Percentiles rank a stretch among this genome's conserved stretches.
Evolutionary conservation across 2,888 invertebrate genomes (phyloP).

Genomic region (Arrhopalites spinosus): DNA sequence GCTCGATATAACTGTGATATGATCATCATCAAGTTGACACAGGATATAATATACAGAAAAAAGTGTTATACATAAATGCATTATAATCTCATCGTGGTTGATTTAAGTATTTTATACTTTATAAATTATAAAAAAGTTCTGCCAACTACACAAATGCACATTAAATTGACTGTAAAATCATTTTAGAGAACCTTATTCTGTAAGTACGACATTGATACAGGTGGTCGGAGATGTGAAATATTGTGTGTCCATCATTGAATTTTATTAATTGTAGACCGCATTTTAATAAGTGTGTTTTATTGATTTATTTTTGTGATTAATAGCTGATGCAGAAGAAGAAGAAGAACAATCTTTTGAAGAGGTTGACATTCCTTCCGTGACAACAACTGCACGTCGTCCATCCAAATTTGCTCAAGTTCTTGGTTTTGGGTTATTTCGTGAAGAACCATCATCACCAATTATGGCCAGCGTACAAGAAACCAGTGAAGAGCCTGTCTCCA

Average conservation of each 20-base stretch:
- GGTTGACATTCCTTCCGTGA: neutral
- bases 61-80: no score
- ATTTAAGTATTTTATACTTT: neutral
- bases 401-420: constrained; percentile 54
- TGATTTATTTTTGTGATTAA: constrained; percentile 1
- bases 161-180: neutral
- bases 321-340: neutral
- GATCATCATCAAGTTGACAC: neutral
- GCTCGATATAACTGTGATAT: no score
- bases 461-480: constrained; percentile 59
- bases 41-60: no score
- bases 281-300: no score
- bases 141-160: constrained; percentile 26
- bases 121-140: neutral
- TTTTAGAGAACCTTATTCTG: neutral
- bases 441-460: constrained; percentile 40
- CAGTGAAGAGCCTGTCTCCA: constrained; percentile 60
- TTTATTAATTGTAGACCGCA: neutral
- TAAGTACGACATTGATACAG: neutral
- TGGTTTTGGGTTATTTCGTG: constrained; percentile 39
- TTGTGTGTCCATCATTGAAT: neutral
- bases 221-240: neutral
- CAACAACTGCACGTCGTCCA: constrained; percentile 14
- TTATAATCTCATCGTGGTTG: no score
- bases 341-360: constrained; percentile 2